Percentiles rank a stretch among this genome's conserved stretches.
Evolutionary conservation across 2,113 vertebrate genomes (phyloP).

Genomic region (Hiodon alosoides): DNA sequence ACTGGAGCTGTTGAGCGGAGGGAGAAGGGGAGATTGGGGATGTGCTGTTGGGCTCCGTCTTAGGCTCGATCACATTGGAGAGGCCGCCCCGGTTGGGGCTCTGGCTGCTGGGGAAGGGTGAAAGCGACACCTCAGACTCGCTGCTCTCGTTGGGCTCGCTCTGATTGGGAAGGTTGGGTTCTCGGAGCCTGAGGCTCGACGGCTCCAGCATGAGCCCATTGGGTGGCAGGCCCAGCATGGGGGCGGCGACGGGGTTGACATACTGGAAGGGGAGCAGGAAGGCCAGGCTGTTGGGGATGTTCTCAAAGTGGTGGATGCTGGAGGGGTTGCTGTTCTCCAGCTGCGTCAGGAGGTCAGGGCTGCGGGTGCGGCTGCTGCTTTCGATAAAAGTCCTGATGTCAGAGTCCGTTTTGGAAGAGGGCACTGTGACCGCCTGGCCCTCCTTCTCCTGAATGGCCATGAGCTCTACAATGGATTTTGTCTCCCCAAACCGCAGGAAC

Average conservation of each 20-base stretch:
- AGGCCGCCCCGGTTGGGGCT: constrained; percentile 67
- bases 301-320: constrained; percentile 71
- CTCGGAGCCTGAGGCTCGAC: constrained; percentile 63
- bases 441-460: constrained; percentile 83
- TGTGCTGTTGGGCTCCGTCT: constrained; percentile 67
- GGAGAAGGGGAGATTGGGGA: constrained; percentile 48
- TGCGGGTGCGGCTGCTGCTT: constrained; percentile 68
- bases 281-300: constrained; percentile 70
- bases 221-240: constrained; percentile 68
- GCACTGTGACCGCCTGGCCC: constrained; percentile 66
- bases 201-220: constrained; percentile 69
- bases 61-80: constrained; percentile 75
- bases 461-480: constrained; percentile 84
- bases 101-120: constrained; percentile 67
- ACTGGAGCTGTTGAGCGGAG: constrained; percentile 36
- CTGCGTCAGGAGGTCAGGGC: constrained; percentile 64
- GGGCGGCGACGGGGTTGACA: constrained; percentile 72
- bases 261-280: constrained; percentile 78
- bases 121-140: constrained; percentile 70
- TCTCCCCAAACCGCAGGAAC: constrained; percentile 92
- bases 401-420: constrained; percentile 69
- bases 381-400: constrained; percentile 72
- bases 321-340: constrained; percentile 69
- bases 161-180: constrained; percentile 65
- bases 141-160: constrained; percentile 70